Base-by-base conservation (phyloP, 2,797 vertebrate species). In the Paramormyrops hopkinsi region DNA sequence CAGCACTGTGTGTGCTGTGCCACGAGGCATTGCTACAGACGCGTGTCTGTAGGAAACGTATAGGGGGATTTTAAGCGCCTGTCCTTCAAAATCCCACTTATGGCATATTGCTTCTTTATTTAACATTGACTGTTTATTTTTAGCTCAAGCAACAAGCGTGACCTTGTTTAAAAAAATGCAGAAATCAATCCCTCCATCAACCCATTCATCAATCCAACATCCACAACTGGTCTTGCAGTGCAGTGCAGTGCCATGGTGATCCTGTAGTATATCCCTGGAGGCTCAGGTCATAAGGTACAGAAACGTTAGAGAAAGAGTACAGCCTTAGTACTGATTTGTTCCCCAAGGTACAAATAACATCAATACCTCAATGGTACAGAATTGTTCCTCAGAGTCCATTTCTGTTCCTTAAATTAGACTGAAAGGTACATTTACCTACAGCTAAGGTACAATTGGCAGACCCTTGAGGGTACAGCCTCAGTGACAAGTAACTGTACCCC, bases 41-140 rank as follows among this genome's bases (percentile, higher is more conserved):
- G 88, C 87, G 84, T 86, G 89, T 73, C 88, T 90, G 53, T 14
- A 76, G 86, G 46, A 89, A 89, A 65, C 41, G 89, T 41, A 44
- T 41, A 14, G 19, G 54, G 65, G 59, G 87, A 69, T 48, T 17
- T 6, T 17, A 46, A 76, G 19, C 9, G 2, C 6, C 41, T 8
- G n/a, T 50, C 59, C 6, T 14, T 5, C 17, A 87, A 19, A 86
- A 56, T 53, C 29, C 12, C n/a, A 56, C 14, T 25, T 37, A 22
- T 22, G 22, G 4, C 22, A 33, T 12, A 51, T 29, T 33, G 12
- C 12, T 33, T 86, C 51, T 37, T 53, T 86, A 9, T 51, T 85
- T 25, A 11, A 51, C 82, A 85, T 46, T 3, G n/a, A 44, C 44
- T 48, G 37, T 48, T 73, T 73, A 29, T 29, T 69, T 69, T 69